A percentile compares a stretch with the other conserved stretches of the same genome.
These are phyloP conservation scores for Willowsia nigromaculata DNA, from an alignment of 2,888 invertebrate genomes.

Conservation along the genomic window DNA sequence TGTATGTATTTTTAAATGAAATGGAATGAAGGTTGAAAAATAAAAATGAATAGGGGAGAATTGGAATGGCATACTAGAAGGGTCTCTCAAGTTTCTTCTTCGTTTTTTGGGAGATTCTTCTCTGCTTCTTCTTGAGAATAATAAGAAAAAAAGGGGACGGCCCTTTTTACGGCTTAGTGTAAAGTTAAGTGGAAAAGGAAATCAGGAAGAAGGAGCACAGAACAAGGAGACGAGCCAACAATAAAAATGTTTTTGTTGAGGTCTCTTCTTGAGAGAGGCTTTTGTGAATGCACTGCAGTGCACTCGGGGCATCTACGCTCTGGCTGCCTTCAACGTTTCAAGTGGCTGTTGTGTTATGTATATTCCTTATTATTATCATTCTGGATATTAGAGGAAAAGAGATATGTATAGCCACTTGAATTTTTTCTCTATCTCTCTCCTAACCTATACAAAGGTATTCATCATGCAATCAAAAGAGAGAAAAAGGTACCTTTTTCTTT, in stretches of 20 bases:
- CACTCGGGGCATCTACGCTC: neutral
- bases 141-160: constrained; percentile 63
- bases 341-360: constrained; percentile 14
- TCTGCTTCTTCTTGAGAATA: constrained; percentile 5
- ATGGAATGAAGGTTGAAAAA: constrained; percentile 43
- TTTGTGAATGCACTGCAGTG: constrained; percentile 17
- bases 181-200: constrained; percentile 62
- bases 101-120: constrained; percentile 16
- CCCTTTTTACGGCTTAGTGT: constrained; percentile 67
- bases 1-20: constrained; percentile 23
- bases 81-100: constrained; percentile 54
- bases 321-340: constrained; percentile 26
- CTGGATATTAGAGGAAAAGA: neutral
- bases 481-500: constrained; percentile 15
- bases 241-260: constrained; percentile 43
- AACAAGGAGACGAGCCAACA: constrained; percentile 38
- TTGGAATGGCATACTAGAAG: constrained; percentile 12
- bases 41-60: constrained; percentile 20
- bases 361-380: constrained; percentile 41
- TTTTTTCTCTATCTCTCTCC: neutral
- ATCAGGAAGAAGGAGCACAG: constrained; percentile 46
- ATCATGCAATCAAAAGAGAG: neutral
- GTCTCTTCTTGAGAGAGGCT: neutral
- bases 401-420: constrained; percentile 26
- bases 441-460: neutral